Evolutionary conservation across 1,140 invertebrate species (phyloP).

Genomic region (Leucophenga varia): DNA sequence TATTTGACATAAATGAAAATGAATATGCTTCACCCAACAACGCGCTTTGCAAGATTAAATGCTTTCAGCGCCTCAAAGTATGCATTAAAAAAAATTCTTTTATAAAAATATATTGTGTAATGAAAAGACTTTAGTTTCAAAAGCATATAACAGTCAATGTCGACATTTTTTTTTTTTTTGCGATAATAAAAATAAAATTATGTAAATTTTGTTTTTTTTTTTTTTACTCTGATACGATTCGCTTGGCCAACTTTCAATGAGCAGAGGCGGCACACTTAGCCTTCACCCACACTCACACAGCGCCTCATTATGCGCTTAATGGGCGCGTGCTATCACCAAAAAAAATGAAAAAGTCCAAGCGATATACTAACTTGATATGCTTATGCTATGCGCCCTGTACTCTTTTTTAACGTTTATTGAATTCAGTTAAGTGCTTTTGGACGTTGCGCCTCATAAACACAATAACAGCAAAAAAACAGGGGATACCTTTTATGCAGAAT

Average conservation of each 20-base stretch:
- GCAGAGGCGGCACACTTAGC: not conserved
- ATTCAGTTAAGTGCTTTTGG: conserved; percentile 36
- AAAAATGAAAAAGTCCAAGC: too few species aligned
- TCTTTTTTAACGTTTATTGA: conserved; percentile 35
- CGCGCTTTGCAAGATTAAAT: too few species aligned
- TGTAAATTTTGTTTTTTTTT: conserved; percentile 46
- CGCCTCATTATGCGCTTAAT: conserved; percentile 17
- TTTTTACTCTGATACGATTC: too few species aligned
- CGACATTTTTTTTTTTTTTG: too few species aligned
- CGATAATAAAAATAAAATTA: conserved; percentile 16
- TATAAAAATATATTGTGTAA: too few species aligned
- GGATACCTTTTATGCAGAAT: too few species aligned
- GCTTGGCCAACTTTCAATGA: conserved; percentile 34
- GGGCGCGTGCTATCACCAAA: conserved; percentile 15
- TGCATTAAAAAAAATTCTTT: too few species aligned
- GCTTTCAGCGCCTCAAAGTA: too few species aligned
- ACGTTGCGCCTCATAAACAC: conserved; percentile 14
- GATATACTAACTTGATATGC: conserved; percentile 34
- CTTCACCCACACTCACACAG: not conserved
- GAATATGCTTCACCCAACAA: too few species aligned
- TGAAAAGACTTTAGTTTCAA: too few species aligned
- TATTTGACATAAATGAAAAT: too few species aligned
- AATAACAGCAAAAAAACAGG: conserved; percentile 27
- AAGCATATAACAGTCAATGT: too few species aligned
- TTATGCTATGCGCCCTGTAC: conserved; percentile 17